These are phyloP conservation scores for Pelusios castaneus DNA, from an alignment of 2,113 vertebrate genomes.

Conservation along the genomic window DNA sequence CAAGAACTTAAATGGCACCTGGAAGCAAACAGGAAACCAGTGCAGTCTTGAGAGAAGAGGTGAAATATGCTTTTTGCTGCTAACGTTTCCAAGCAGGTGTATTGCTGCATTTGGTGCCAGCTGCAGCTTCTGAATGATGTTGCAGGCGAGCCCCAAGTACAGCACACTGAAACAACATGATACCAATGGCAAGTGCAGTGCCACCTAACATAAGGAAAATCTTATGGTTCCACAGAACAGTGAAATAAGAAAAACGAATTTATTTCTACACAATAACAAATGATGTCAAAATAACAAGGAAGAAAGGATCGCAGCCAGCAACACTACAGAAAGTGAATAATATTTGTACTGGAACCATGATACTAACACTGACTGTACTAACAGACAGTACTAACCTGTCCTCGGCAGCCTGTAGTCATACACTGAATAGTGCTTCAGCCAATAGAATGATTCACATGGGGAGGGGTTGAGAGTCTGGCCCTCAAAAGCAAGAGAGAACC, in stretches of 20 bases:
- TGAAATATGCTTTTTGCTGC: not conserved
- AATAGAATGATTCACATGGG: not conserved
- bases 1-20: not conserved
- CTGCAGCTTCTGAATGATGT: not conserved
- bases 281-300: not conserved
- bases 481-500: not conserved
- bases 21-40: not conserved
- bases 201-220: not conserved
- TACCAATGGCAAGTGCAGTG: not conserved
- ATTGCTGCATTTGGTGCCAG: rapidly evolving
- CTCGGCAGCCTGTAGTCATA: not conserved
- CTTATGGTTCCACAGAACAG: not conserved
- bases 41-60: not conserved
- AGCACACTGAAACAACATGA: not conserved
- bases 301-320: not conserved
- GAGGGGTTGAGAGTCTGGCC: conserved; percentile 49
- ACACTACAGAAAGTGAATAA: not conserved
- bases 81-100: not conserved
- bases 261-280: not conserved
- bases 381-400: not conserved
- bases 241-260: not conserved
- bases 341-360: not conserved
- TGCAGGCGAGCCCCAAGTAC: not conserved
- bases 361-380: not conserved
- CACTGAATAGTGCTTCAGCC: not conserved